Evolutionary conservation across 2,797 vertebrate genomes (phyloP).

Genomic region (Carduelis carduelis): DNA sequence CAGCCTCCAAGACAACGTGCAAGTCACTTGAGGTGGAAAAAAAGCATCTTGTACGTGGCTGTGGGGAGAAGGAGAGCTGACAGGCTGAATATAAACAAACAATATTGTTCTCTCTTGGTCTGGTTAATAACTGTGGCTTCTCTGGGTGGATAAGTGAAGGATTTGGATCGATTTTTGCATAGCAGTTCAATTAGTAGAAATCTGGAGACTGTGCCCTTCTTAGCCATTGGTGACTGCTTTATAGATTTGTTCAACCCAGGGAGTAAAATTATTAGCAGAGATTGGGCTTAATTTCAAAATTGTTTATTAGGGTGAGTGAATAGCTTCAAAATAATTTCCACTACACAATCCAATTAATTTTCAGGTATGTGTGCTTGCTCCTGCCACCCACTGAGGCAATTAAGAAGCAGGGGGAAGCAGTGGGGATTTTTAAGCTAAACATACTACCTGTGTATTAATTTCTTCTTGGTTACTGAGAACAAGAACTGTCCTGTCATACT

Average conservation of each 20-base stretch:
- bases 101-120: not conserved
- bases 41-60: not conserved
- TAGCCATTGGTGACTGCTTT: constrained; percentile 8
- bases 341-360: constrained; percentile 60
- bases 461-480: constrained; percentile 5
- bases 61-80: not conserved
- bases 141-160: not conserved
- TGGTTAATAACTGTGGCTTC: not conserved
- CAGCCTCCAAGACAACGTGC: not conserved
- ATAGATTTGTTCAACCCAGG: constrained; percentile 57
- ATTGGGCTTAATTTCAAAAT: constrained; percentile 57
- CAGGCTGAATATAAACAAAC: not conserved
- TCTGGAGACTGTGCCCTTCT: not conserved
- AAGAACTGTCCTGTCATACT: constrained; percentile 9
- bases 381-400: constrained; percentile 50
- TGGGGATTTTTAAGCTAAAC: not conserved
- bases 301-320: constrained; percentile 64
- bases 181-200: constrained; percentile 47
- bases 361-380: constrained; percentile 51
- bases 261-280: constrained; percentile 53
- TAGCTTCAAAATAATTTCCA: constrained; percentile 59
- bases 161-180: constrained; percentile 37
- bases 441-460: not conserved
- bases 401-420: not conserved
- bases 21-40: not conserved